These are phyloP conservation scores for Lamellibrachia luymesi DNA, from an alignment of 1,140 invertebrate species.

Conservation along the genomic window DNA sequence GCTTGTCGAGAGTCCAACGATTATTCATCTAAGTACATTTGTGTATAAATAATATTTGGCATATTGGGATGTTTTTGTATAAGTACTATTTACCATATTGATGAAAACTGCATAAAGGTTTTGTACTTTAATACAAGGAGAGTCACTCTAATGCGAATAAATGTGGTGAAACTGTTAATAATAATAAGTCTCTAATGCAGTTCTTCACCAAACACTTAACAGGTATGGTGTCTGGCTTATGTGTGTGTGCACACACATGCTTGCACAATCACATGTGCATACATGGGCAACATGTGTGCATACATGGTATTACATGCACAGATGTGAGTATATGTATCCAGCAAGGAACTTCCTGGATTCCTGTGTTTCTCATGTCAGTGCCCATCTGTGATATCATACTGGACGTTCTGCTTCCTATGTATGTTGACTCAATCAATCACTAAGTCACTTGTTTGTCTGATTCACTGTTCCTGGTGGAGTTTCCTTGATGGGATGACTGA, in stretches of 20 bases:
- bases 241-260: not conserved
- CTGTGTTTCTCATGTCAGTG: not conserved
- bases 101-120: not conserved
- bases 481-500: not conserved
- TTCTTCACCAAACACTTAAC: not conserved
- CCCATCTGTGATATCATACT: not conserved
- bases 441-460: not conserved
- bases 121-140: not conserved
- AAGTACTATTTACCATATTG: not conserved
- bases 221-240: not conserved
- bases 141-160: not conserved
- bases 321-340: not conserved
- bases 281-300: not conserved
- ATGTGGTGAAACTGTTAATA: not conserved
- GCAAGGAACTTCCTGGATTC: not conserved
- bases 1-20: no score
- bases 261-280: not conserved
- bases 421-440: not conserved
- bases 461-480: not conserved
- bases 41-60: no score
- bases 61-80: no score
- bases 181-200: not conserved
- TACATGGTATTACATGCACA: not conserved
- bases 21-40: no score
- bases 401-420: not conserved